phyloP scores from a whole-genome alignment of 2,797 vertebrate species.

The Chrysocyon brachyurus region DNA sequence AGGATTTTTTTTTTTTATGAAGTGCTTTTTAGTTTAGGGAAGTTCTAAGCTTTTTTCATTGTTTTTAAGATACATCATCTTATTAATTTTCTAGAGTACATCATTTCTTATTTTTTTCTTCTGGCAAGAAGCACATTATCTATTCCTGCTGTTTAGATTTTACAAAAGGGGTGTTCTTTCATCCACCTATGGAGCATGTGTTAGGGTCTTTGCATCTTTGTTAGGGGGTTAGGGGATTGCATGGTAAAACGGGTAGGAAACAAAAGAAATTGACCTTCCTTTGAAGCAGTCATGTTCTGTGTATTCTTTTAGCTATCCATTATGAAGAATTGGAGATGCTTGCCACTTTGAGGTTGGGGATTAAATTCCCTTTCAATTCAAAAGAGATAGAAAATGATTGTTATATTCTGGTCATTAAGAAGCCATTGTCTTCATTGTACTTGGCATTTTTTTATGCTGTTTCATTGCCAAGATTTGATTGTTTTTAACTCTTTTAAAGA shows the following conservation, averaged over 20 bases:
- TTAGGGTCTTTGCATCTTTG: neutral
- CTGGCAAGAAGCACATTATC: neutral
- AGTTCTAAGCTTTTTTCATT: neutral
- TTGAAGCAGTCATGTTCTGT: neutral
- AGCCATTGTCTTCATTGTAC: constrained; percentile 40
- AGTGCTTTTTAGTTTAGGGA: neutral
- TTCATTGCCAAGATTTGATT: constrained; percentile 46
- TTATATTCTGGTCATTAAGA: constrained; percentile 31
- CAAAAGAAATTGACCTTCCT: constrained; percentile 8
- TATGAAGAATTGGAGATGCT: constrained; percentile 15
- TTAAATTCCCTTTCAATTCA: constrained; percentile 66
- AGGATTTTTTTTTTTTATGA: constrained; percentile 13
- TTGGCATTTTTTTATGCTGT: neutral
- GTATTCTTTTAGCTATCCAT: neutral
- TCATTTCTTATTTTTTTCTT: constrained; percentile 53
- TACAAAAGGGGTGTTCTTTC: neutral
- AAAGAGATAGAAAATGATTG: constrained; percentile 51
- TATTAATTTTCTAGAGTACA: neutral
- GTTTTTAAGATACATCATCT: neutral
- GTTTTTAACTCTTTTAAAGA: constrained; percentile 26
- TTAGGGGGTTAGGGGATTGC: neutral
- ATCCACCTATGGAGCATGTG: neutral
- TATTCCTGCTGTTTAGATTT: constrained; percentile 28
- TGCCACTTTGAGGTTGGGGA: neutral
- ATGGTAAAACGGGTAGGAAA: neutral